Base-by-base conservation (phyloP, 2,113 vertebrate species). In the Chroicocephalus ridibundus region DNA sequence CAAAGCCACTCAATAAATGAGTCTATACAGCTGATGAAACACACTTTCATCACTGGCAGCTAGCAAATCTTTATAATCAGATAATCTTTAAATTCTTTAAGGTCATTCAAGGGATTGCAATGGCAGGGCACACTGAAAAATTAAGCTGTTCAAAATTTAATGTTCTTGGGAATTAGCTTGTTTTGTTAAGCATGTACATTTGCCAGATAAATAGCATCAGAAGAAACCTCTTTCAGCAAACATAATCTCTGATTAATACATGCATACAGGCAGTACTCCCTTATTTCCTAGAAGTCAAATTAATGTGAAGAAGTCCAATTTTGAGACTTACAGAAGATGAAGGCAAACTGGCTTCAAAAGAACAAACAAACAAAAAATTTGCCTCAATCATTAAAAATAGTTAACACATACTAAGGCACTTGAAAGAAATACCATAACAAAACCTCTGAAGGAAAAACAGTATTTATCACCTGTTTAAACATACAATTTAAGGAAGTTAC, bases 1-100 rank as follows among this genome's bases (percentile, higher is more conserved):
- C 86, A 92, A 78, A 96, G 86, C 77, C 91, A 86, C 90, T 95
- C 95, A 75, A 93, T 93, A 94, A 91, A 82, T 62, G 46, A 83
- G 51, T 85, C 83, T 78, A 72, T 86, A 93, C 4, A 82, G 74
- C 47, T 85, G 90, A 96, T 78, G 70, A 97, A 93, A 81, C 75
- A 69, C 86, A 91, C 70, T 71, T 85, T 32, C 83, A 72, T 61
- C 25, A 15, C 82, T 64, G 77, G 58, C 85, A 89, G 81, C 69
- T 14, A 93, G 69, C 44, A 92, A 90, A 71, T 64, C 83, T 96
- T 96, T 47, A 86, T 92, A 82, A 97, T 81, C 46, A 75, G 58
- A 86, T 84, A 78, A 97, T 92, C 75, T 95, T 95, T 58, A 81
- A 60, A 94, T 68, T 94, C 79, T 90, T 83, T 57, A 89, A 87